Conservation (phyloP, 2,113 vertebrate genomes). For the Ictidomys tridecemlineatus region DNA sequence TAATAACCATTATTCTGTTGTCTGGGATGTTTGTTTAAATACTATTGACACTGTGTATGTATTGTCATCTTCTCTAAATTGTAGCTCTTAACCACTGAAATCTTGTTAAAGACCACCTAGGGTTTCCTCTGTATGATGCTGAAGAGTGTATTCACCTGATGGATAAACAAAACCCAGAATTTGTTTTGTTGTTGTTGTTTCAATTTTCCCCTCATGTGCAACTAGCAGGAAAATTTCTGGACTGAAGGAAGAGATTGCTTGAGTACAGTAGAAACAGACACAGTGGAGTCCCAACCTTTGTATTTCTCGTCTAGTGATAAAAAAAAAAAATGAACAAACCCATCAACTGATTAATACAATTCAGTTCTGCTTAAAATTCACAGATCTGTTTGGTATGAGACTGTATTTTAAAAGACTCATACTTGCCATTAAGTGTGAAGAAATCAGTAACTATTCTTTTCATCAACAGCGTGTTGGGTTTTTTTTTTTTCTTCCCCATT, state of each 20-base stretch:
- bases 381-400: slow-evolving; percentile 68
- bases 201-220: slow-evolving; percentile 66
- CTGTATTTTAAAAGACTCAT: slow-evolving; percentile 79
- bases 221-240: slow-evolving; percentile 59
- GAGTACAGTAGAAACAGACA: slow-evolving; percentile 41
- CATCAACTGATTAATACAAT: slow-evolving; percentile 68
- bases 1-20: slow-evolving; percentile 79
- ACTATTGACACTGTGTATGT: slow-evolving; percentile 78
- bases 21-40: slow-evolving; percentile 82
- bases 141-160: slow-evolving; percentile 79
- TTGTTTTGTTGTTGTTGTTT: slow-evolving; percentile 49
- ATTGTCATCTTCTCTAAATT: slow-evolving; percentile 75
- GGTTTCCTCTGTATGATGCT: slow-evolving; percentile 66
- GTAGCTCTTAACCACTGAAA: slow-evolving; percentile 78
- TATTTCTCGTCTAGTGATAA: slow-evolving; percentile 65
- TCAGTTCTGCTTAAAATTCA: slow-evolving; percentile 69
- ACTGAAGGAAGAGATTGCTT: slow-evolving; percentile 14
- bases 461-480: slow-evolving; percentile 63
- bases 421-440: slow-evolving; percentile 82
- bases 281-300: slow-evolving; percentile 39
- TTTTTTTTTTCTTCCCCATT: background rate
- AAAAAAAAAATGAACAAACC: slow-evolving; percentile 69
- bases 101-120: slow-evolving; percentile 84
- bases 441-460: slow-evolving; percentile 85
- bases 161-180: slow-evolving; percentile 75